Evolutionary conservation across 1,140 invertebrate species (phyloP).

Genomic region (Cataglyphis hispanica): DNA sequence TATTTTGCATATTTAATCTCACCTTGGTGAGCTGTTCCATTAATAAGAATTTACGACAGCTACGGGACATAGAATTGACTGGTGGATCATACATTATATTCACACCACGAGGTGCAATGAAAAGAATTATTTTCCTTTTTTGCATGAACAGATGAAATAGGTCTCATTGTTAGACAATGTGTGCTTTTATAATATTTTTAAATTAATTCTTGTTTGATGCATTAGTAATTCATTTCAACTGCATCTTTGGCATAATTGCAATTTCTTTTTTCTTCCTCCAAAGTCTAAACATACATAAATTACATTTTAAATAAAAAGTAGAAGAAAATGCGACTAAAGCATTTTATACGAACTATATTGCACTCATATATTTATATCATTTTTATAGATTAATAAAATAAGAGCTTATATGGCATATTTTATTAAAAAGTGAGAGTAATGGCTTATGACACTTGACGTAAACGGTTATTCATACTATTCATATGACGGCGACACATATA

Average conservation of each 20-base stretch:
- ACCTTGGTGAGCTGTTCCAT: background rate
- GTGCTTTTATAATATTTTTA: background rate
- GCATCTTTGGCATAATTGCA: background rate
- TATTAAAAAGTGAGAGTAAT: background rate
- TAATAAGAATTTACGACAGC: slow-evolving; percentile 42
- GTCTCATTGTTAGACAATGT: background rate
- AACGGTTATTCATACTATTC: background rate
- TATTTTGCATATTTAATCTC: slow-evolving; percentile 26
- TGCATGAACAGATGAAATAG: background rate
- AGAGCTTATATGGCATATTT: background rate
- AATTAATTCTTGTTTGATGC: background rate
- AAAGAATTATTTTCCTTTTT: background rate
- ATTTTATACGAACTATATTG: background rate
- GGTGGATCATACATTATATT: slow-evolving; percentile 32
- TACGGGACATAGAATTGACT: background rate
- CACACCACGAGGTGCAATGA: background rate
- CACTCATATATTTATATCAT: background rate
- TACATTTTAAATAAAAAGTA: background rate
- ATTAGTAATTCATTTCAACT: background rate
- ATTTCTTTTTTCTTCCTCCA: background rate
- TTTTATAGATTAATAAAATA: background rate
- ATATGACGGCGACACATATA: background rate
- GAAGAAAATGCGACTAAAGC: background rate
- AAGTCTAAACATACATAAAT: background rate
- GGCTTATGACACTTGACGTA: background rate